A percentile compares a stretch with the other conserved stretches of the same genome.
These are phyloP conservation scores for Phylloscopus whistleri DNA, from an alignment of 2,113 vertebrate species.

Conservation along the genomic window DNA sequence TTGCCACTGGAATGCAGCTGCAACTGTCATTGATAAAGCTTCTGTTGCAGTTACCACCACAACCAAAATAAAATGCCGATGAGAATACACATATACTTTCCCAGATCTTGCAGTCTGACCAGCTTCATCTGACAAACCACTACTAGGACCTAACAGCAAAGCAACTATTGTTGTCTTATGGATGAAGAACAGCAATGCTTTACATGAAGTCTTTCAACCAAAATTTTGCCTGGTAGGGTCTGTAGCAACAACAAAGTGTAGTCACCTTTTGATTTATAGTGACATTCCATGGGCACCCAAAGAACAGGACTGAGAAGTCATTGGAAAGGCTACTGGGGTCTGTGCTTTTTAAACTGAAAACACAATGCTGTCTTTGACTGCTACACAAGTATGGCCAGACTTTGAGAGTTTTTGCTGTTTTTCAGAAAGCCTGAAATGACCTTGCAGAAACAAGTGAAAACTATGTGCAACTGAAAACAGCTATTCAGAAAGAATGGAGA, in stretches of 20 bases:
- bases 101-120: neutral
- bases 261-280: neutral
- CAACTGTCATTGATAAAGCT: neutral
- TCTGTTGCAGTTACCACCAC: neutral
- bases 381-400: neutral
- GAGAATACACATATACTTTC: neutral
- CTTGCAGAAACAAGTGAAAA: neutral
- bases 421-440: slow-evolving; percentile 30
- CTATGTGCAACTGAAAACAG: neutral
- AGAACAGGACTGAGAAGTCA: neutral
- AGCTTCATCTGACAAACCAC: neutral
- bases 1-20: neutral
- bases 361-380: slow-evolving; percentile 27
- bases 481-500: slow-evolving; percentile 3
- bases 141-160: neutral
- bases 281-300: neutral
- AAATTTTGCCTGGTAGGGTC: neutral
- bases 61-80: neutral
- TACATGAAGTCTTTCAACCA: neutral
- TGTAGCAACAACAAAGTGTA: neutral
- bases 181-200: neutral
- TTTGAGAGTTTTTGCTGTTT: neutral
- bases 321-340: neutral
- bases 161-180: neutral
- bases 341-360: neutral